Evolutionary conservation across 2,113 vertebrate genomes (phyloP), one percentile per base, ranked within the genome.

Genomic region (Heterotis niloticus): DNA sequence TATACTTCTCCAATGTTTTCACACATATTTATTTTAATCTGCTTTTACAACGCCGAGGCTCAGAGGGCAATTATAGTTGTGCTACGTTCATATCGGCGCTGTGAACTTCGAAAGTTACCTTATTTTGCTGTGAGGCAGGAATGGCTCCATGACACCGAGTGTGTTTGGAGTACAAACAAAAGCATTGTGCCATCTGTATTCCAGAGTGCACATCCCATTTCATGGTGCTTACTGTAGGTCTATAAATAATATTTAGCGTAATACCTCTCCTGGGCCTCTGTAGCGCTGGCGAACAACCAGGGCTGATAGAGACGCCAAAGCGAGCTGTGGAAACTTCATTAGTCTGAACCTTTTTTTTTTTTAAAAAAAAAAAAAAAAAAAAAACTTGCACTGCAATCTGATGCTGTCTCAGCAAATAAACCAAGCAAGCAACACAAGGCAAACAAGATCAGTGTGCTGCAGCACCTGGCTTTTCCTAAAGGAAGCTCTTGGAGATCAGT

Each of bases 351-450:
- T 76, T 64, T n/a, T 26, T 34, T 52, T 54, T 16, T 17, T 28
- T 17, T 66, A 14, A 14, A 9, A 11, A 9, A 59, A 59, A n/a
- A n/a, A n/a, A n/a, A n/a, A n/a, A n/a, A n/a, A n/a, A n/a, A n/a
- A n/a, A n/a, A n/a, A 62, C 11, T 11, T 44, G 34, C 34, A 44
- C 34, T 44, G 34, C 7, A 44, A 7, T 44, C 34, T 7, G 12
- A 17, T 62, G 20, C 60, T 62, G 5, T 20, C 20, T 20, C 60
- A 11, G 60, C 7, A 62, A 60, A 75, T n/a, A 29, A 20, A 34
- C 59, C 56, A 29, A 75, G n/a, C 16, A 57, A 18, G 18, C 72
- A 72, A 79, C 57, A 62, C 34, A 78, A 34, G 16, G 29, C 34
- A 4, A 74, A 44, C 51, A 74, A 74, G 17, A 16, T 17, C 14